Evolutionary conservation across 2,113 vertebrate species (phyloP), one percentile per base, ranked within the genome.

Genomic region (Dipodomys merriami): DNA sequence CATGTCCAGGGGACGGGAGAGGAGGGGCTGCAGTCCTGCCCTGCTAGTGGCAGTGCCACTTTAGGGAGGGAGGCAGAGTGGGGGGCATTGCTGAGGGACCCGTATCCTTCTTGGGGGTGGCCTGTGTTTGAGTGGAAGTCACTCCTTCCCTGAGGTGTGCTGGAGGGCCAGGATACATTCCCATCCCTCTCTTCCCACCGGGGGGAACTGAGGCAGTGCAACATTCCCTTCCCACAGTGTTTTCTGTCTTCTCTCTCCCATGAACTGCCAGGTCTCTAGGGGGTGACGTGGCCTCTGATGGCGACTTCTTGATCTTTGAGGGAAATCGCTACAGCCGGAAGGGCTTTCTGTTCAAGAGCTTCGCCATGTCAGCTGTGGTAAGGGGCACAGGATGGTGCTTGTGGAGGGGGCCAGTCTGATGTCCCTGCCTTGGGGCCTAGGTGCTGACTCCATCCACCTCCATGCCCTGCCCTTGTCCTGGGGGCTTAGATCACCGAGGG

Each of bases 261-360:
- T 27, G 15, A 73, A 64, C 25, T 71, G n/a, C 20, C 97, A 99
- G 99, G 97, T 99, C 99, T 39, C 97, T 99, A 65, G 99, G 99
- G 0, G 99, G 99, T 0, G 99, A 99, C 4, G 99, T 99, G 57
- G 99, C 99, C 25, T 99, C 99, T 0, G 99, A 99, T 0, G 99
- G 99, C 18, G 99, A 99, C 91, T 99, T 99, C 95, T 99, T 99
- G 97, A 99, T 99, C 97, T 99, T 99, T 5, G 99, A 99, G 96
- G 99, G 98, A 39, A 99, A 99, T 94, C 99, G 99, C 0, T 99
- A 99, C 97, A 99, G 99, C 90, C 98, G 99, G 5, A 99, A 99
- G 94, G 99, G 99, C 0, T 99, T 99, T 96, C 98, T 99, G n/a
- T 99, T 99, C 95, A 99, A 99, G 98, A 99, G 99, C 97, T 99